These are phyloP conservation scores for Bombus picipes DNA, from an alignment of 1,140 invertebrate genomes.

Conservation along the genomic window DNA sequence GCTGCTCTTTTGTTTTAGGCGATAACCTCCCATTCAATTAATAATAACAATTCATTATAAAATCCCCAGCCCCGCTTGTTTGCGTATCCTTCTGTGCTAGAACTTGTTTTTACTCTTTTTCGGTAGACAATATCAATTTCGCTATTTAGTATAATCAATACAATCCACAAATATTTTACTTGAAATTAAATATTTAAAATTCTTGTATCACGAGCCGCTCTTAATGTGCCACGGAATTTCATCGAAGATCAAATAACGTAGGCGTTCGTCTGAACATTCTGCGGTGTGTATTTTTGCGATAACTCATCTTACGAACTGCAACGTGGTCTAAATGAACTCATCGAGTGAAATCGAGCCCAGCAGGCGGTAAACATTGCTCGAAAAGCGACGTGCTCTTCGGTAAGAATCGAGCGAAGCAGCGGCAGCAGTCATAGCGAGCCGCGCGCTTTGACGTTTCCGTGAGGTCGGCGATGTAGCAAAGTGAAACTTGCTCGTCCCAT, in stretches of 20 bases:
- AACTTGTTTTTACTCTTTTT: neutral
- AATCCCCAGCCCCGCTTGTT: neutral
- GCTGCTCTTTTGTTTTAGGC: neutral
- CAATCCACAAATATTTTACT: too few species aligned
- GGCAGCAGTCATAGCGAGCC: neutral
- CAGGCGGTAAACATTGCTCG: neutral
- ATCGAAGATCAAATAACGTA: neutral
- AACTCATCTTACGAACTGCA: neutral
- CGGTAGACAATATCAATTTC: neutral
- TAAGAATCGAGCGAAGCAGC: conserved; percentile 36
- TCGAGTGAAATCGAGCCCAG: neutral
- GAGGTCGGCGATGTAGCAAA: conserved; percentile 47
- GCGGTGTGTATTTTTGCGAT: neutral
- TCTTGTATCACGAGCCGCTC: neutral
- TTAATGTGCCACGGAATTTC: neutral
- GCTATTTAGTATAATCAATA: neutral
- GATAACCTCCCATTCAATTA: neutral
- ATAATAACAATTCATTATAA: neutral
- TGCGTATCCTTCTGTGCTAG: neutral
- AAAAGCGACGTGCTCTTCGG: neutral
- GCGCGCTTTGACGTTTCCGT: conserved; percentile 55
- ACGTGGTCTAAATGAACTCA: neutral
- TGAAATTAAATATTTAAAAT: too few species aligned
- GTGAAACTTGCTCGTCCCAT: conserved; percentile 61
- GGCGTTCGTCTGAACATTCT: neutral